Percentiles rank a stretch among this genome's conserved stretches.
Evolutionary conservation across 1,140 invertebrate species (phyloP).

Genomic region (Cyrtorhinus lividipennis): DNA sequence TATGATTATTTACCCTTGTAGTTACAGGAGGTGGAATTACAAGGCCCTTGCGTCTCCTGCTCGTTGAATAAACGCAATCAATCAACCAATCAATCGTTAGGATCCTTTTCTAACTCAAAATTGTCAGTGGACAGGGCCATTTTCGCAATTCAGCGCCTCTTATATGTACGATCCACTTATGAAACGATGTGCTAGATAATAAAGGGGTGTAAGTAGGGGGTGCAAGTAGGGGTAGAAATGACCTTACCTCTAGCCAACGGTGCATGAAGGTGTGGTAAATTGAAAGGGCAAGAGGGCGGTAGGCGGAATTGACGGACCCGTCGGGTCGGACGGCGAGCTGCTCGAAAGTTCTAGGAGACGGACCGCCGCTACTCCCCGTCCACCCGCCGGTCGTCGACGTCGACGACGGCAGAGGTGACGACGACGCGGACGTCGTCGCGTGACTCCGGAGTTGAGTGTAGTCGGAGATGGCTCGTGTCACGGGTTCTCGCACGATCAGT

Average conservation of each 20-base stretch:
- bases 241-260: constrained; percentile 62
- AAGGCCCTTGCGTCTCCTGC: too few species aligned
- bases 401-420: constrained; percentile 32
- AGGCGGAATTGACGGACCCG: constrained; percentile 67
- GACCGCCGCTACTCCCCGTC: constrained; percentile 14
- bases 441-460: constrained; percentile 77
- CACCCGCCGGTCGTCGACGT: not conserved
- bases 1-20: too few species aligned
- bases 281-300: constrained; percentile 65
- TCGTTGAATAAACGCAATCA: too few species aligned
- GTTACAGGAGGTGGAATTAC: too few species aligned
- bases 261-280: constrained; percentile 71
- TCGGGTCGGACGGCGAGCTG: constrained; percentile 62
- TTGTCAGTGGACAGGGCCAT: too few species aligned
- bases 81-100: too few species aligned
- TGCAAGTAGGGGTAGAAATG: too few species aligned
- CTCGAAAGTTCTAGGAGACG: constrained; percentile 49
- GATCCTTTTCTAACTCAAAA: too few species aligned
- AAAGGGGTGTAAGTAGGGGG: too few species aligned
- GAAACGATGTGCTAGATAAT: too few species aligned
- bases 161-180: too few species aligned
- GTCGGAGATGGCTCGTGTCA: constrained; percentile 89
- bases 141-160: too few species aligned
- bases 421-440: constrained; percentile 45
- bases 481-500: constrained; percentile 89